These are phyloP conservation scores for Mechanitis messenoides DNA, from an alignment of 2,888 invertebrate genomes.

Conservation along the genomic window DNA sequence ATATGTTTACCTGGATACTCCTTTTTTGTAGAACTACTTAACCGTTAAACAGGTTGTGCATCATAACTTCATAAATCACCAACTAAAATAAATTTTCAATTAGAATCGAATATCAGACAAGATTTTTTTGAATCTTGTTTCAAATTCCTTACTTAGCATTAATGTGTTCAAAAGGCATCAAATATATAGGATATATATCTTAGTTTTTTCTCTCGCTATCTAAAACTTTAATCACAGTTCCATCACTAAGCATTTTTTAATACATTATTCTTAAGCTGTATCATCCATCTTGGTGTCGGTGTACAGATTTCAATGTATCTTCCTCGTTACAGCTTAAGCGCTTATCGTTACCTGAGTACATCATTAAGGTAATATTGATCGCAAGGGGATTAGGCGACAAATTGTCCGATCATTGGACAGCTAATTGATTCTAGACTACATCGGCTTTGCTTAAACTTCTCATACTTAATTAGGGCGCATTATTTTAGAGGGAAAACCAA, in stretches of 20 bases:
- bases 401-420: slow-evolving; percentile 76
- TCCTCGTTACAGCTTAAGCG: slow-evolving; percentile 36
- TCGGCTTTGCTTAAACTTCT: slow-evolving; percentile 36
- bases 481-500: not conserved
- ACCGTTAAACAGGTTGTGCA: no score
- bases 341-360: slow-evolving; percentile 55
- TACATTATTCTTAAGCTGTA: slow-evolving; percentile 6
- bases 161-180: not conserved
- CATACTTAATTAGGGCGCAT: slow-evolving; percentile 24
- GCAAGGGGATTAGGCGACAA: slow-evolving; percentile 69
- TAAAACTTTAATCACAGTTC: slow-evolving; percentile 3
- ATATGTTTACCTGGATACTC: slow-evolving; percentile 17
- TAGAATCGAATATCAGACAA: no score
- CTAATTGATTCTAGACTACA: slow-evolving; percentile 76
- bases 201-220: not conserved
- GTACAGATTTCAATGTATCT: slow-evolving; percentile 27
- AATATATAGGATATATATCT: no score
- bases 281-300: slow-evolving; percentile 23
- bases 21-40: not conserved
- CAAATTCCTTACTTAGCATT: not conserved
- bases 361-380: slow-evolving; percentile 69
- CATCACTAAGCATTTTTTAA: slow-evolving; percentile 5
- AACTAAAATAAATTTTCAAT: no score
- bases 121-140: not conserved
- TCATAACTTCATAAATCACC: no score